Evolutionary conservation across 37 sponge, comb jelly and placozoan genomes (phyloP), one percentile per base, ranked within the genome.

Genomic region (Axinella damicornis): DNA sequence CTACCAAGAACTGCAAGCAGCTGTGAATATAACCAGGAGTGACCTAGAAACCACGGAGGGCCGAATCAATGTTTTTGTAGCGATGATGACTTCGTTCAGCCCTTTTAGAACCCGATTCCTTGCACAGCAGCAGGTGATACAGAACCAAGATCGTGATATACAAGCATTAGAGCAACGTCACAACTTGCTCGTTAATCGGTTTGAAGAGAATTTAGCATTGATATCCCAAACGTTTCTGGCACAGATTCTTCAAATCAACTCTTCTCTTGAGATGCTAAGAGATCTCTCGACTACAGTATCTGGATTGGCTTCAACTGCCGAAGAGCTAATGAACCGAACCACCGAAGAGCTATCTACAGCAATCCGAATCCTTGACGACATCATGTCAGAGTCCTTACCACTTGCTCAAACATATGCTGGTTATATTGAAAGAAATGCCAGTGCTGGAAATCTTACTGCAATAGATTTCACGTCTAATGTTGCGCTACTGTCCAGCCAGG

Each of bases 1-100:
- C 55, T 79, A 79, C 56, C 80, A 79, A 79, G 80, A 79, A 39
- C 53, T 79, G 28, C 35, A 74, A 74, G 18, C 31, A 57, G n/a
- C 1, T 13, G 30, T 30, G 14, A 31, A 30, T 17, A 11, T 14
- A 27, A 57, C 75, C 4, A 20, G 20, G 14, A 33, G 27, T 57
- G 16, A 32, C 15, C 32, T 57, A 14, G 34, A 55, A 25, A 16
- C n/a, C 13, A 56, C 16, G 1, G 59, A 57, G 5, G 19, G 31
- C 59, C 31, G 19, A 27, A 28, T 12, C 31, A 32, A 56, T 33
- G 5, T 16, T 21, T 27, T 56, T 30, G 18, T 74, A 31, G 2
- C 31, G 25, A 30, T 15, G 1, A 12, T 24, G 19, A 25, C 33
- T 4, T 6, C 25, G 2, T 32, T 67, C 28, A 32, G 34, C 2